Base-by-base conservation (phyloP, 2,797 vertebrate species). In the Garrulus glandarius region DNA sequence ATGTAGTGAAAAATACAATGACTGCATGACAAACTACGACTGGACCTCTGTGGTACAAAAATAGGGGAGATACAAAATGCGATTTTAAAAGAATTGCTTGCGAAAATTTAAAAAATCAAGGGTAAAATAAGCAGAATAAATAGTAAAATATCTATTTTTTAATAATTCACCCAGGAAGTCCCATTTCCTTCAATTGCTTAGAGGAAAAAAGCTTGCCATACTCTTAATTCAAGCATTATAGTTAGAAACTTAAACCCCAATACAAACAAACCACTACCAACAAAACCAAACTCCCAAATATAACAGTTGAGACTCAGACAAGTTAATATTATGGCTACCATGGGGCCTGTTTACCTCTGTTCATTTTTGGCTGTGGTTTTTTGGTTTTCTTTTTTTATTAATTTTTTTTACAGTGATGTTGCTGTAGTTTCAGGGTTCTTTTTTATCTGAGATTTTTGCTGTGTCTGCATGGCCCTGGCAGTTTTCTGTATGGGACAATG, bases 311-410 rank as follows among this genome's bases (percentile, higher is more conserved):
- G 6, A 39, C 41, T 74, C 56, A 59, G 29, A 68, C 3, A 34
- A 77, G 4, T 52, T 37, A 65, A 82, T 20, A 8, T 19, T 23
- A 37, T 10, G 24, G 37, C 26, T 86, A 41, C 59, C 20, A 34
- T 3, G 15, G 20, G 22, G 16, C 17, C 5, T 55, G 6, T 68
- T 78, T 30, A 24, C 2, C 2, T 27, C 32, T 11, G 3, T 44
- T 53, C 0, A 0, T 1, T 75, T 69, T 36, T 41, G 23, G 11
- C 9, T 74, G 39, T 23, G 46, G 5, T 3, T 27, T 72, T 76
- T 76, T 3, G 3, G 2, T 13, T 46, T 1, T 27, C 4, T 11
- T 68, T 32, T 24, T 22, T 30, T 0, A 5, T 12, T 36, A 9
- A 17, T 43, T 43, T 1, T 13, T 55, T 69, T 65, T 44, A 55